Conservation (phyloP, 2,797 vertebrate genomes). For the Scolopax bukidnonensis region DNA sequence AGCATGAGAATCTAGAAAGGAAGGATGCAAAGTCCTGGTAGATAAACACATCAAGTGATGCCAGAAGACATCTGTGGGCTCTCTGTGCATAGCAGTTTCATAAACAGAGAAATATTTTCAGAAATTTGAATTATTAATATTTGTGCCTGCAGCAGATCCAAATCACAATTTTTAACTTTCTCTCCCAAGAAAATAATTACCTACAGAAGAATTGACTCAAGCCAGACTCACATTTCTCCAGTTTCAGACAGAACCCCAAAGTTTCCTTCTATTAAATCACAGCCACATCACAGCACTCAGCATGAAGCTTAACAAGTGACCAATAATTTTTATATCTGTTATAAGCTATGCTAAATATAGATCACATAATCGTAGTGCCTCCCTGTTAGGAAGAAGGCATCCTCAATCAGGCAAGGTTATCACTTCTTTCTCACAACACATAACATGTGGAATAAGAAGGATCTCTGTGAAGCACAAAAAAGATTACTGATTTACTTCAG, state of each 20-base stretch:
- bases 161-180: background rate
- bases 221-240: background rate
- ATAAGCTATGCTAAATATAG: background rate
- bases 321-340: background rate
- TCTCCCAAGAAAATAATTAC: background rate
- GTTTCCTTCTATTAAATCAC: background rate
- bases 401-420: background rate
- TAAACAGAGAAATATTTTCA: background rate
- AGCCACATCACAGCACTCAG: background rate
- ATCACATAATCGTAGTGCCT: background rate
- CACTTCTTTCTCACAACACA: background rate
- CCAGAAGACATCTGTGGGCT: background rate
- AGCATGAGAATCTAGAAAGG: background rate
- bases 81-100: background rate
- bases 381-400: background rate
- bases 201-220: background rate
- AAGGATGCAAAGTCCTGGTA: background rate
- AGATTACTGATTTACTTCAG: background rate
- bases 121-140: background rate
- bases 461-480: background rate
- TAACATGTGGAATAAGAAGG: accelerated
- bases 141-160: background rate
- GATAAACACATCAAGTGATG: background rate
- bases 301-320: background rate
- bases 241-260: background rate